A percentile compares a stretch with the other conserved stretches of the same genome.
Evolutionary conservation across 2,797 vertebrate species (phyloP).

Genomic region (Parotocinclus haroldoi): DNA sequence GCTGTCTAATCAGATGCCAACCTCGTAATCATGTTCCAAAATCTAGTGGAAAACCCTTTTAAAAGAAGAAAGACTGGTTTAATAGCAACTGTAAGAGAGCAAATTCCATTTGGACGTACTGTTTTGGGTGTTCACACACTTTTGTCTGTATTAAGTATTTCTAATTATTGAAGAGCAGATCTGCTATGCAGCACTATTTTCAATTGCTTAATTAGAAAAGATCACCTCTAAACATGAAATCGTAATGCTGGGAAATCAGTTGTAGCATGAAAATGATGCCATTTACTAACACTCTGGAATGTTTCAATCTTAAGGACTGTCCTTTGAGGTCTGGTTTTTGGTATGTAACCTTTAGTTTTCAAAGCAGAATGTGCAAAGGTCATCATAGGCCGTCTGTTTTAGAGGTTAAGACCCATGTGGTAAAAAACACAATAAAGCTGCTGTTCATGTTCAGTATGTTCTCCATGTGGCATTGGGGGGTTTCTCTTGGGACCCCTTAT

Average conservation of each 20-base stretch:
- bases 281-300: conserved; percentile 15
- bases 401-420: conserved; percentile 14
- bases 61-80: too few species aligned
- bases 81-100: too few species aligned
- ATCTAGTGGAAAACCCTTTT: too few species aligned
- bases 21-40: too few species aligned
- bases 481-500: too few species aligned
- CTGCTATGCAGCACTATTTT: neutral
- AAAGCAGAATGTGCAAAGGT: conserved; percentile 17
- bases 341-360: neutral
- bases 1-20: too few species aligned
- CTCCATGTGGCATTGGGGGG: too few species aligned
- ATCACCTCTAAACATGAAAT: neutral
- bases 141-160: too few species aligned
- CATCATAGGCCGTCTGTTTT: conserved; percentile 1
- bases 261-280: neutral
- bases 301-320: neutral
- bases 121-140: too few species aligned
- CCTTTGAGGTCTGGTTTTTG: conserved; percentile 14
- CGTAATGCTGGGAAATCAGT: neutral
- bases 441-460: too few species aligned
- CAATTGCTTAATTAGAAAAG: neutral
- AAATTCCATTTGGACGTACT: too few species aligned
- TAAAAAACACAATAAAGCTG: neutral
- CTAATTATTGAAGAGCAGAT: too few species aligned